Evolutionary conservation across 2,888 invertebrate species (phyloP).

Genomic region (Pseudococcus viburni): DNA sequence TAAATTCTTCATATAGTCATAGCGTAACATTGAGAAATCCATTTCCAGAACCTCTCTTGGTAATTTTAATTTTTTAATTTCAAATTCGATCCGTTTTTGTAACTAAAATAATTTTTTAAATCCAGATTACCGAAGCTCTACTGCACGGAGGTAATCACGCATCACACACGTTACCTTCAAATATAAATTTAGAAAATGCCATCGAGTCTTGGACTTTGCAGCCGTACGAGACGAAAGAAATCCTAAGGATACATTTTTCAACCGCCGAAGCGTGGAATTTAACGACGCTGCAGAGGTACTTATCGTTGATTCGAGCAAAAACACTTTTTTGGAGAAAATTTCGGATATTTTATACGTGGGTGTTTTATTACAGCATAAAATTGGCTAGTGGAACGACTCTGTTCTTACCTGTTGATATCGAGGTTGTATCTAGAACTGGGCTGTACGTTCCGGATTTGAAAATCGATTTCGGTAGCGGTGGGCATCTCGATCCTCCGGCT

Average conservation of each 20-base stretch:
- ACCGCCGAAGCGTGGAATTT: conserved; percentile 85
- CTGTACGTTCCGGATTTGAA: conserved; percentile 84
- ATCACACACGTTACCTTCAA: conserved; percentile 57
- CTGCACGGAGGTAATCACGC: conserved; percentile 60
- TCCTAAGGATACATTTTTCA: conserved; percentile 88
- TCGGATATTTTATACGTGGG: neutral
- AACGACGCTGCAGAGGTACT: conserved; percentile 84
- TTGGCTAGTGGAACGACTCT: conserved; percentile 75
- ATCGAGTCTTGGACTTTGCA: conserved; percentile 84
- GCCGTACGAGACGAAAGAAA: conserved; percentile 87
- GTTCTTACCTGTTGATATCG: conserved; percentile 87
- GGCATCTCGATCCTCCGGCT: conserved; percentile 77
- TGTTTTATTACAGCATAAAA: conserved; percentile 75
- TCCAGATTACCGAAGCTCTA: conserved; percentile 59
- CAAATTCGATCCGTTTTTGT: no score
- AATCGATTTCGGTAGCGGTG: conserved; percentile 87
- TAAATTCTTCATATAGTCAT: conserved; percentile 91
- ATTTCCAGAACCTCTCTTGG: conserved; percentile 87
- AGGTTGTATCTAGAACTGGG: conserved; percentile 80
- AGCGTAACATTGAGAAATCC: conserved; percentile 96
- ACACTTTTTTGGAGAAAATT: neutral
- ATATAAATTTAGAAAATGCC: conserved; percentile 57
- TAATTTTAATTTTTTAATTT: conserved; percentile 70
- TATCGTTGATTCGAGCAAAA: neutral
- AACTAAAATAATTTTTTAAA: neutral